phyloP scores from a whole-genome alignment of 1,140 invertebrate genomes.

The Monomorium pharaonis region DNA sequence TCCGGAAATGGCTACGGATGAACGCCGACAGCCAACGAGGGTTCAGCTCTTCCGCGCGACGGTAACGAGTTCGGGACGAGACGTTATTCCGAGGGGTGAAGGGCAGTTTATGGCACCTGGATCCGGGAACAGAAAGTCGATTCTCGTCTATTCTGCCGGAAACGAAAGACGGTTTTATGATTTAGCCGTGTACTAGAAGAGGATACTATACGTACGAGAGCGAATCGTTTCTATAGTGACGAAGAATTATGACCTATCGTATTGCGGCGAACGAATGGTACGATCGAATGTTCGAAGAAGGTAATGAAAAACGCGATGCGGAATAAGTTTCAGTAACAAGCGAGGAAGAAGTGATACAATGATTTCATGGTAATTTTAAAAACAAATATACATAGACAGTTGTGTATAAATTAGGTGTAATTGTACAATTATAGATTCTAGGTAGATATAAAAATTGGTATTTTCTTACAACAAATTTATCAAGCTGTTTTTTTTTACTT shows the following conservation, averaged over 20 bases:
- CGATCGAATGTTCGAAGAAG: not conserved
- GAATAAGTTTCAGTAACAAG: not conserved
- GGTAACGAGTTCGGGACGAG: conserved; percentile 43
- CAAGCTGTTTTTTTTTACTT: too few species aligned
- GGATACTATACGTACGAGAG: not conserved
- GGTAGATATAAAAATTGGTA: too few species aligned
- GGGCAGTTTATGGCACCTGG: conserved; percentile 24
- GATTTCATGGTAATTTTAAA: not conserved
- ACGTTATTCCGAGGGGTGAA: not conserved
- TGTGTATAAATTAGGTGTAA: not conserved
- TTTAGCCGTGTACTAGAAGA: conserved; percentile 33
- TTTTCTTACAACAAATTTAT: too few species aligned
- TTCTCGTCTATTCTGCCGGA: conserved; percentile 38
- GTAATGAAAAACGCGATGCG: not conserved
- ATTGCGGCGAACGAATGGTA: conserved; percentile 19
- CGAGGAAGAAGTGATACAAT: not conserved
- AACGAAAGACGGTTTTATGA: conserved; percentile 48
- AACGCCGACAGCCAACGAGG: conserved; percentile 46
- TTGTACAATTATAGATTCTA: too few species aligned
- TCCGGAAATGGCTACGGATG: conserved; percentile 61
- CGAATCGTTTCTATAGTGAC: not conserved
- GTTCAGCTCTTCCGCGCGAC: conserved; percentile 18
- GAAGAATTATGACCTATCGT: conserved; percentile 15
- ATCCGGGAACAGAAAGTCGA: conserved; percentile 14
- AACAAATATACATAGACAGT: not conserved